Evolutionary conservation across 2,888 invertebrate genomes (phyloP), one percentile per base, ranked within the genome.

Genomic region (Quadroppia sp.): DNA sequence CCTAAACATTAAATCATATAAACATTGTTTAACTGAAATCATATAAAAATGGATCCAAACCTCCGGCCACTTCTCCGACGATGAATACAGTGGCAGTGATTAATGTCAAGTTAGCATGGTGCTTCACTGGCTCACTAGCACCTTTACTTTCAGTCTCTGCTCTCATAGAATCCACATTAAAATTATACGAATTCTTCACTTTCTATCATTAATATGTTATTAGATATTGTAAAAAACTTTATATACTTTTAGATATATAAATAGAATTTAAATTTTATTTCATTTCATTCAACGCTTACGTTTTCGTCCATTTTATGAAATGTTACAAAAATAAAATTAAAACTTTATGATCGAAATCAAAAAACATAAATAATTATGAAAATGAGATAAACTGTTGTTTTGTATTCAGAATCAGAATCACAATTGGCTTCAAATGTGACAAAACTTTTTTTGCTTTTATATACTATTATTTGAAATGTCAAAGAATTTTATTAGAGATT

Each of bases 21-120:
- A 61, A 23, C 23, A 53, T 4, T n/a, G n/a, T 45, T 6, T 17
- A 36, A 36, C 36, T 45, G 2, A 45, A 9, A 11, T 45, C 9
- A 3, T 17, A n/a, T 17, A n/a, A 45, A 4, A n/a, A 23, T 61
- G 23, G 25, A 23, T 25, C 4, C 11, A 61, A 61, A n/a, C 64
- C 64, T 30, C 64, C 64, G 17, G 64, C 64, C 28, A 64, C 64
- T 64, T 64, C 64, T 9, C 64, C 64, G 20, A 64, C n/a, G 17
- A 36, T 64, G n/a, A 59, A 59, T 4, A 59, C 59, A 15, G 59
- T 59, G 20, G 28, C 59, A 28, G 59, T 30, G 15, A 59, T 9
- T 4, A 59, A 25, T 4, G 28, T 15, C 15, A 59, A 17, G 23
- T 59, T 59, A 1, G 28, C 30, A 30, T 59, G 25, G 17, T 59